phyloP scores from a whole-genome alignment of 2,797 vertebrate species.

The Peromyscus aztecus region DNA sequence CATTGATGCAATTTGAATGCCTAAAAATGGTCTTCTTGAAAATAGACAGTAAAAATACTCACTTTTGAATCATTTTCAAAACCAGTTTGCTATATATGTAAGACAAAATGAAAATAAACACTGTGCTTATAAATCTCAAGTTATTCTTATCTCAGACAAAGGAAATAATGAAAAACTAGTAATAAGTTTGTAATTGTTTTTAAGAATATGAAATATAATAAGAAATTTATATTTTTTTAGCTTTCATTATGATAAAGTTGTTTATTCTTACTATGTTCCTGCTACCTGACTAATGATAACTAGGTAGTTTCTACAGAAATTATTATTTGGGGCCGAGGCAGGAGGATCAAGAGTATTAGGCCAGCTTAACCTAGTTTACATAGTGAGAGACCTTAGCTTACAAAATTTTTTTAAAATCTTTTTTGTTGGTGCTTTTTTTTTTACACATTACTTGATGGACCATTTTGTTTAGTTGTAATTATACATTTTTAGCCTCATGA shows the following conservation, averaged over 20 bases:
- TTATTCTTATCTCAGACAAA: not conserved
- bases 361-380: not conserved
- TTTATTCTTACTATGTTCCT: not conserved
- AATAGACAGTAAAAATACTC: constrained; percentile 16
- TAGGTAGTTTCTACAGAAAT: not conserved
- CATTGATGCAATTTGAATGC: not conserved
- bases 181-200: constrained; percentile 28
- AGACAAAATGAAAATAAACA: constrained; percentile 32
- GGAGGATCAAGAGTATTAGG: not conserved
- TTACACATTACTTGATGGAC: not conserved
- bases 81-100: not conserved
- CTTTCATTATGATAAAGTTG: not conserved
- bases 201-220: not conserved
- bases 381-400: not conserved
- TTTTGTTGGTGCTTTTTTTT: not conserved
- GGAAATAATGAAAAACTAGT: not conserved
- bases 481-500: not conserved
- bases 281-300: constrained; percentile 1
- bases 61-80: constrained; percentile 40
- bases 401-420: not conserved
- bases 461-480: not conserved
- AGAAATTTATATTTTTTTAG: not conserved
- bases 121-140: constrained; percentile 21
- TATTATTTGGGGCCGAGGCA: not conserved
- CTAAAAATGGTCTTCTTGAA: constrained; percentile 45